Base-by-base conservation (phyloP, 2,888 invertebrate genomes). In the Temnothorax ravouxi region DNA sequence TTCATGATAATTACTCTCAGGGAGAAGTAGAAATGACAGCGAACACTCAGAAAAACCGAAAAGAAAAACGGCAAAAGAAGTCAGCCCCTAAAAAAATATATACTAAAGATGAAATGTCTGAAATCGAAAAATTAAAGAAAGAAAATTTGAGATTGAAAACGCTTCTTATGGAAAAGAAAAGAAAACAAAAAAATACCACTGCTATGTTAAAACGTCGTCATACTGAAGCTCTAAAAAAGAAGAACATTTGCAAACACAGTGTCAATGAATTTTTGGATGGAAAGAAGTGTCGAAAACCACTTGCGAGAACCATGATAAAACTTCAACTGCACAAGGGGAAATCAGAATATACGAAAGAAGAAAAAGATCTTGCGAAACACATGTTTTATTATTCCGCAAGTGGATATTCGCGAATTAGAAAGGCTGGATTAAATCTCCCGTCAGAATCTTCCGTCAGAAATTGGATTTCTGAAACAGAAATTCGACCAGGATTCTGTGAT, bases 201-300 rank as follows among this genome's bases (percentile, higher is more conserved):
- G 62, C 11, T 41, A 62, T 62, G 38, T 62, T 62, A 13, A 1
- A 62, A 62, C 62, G 11, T 62, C 38, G 38, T 15, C 38, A 38
- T 62, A 1, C 4, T 62, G 38, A 38, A 62, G 9, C 11, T 44
- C 3, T 5, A 61, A 62, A 38, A 21, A 62, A 62, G 13, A 62
- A 62, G n/a, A 62, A 38, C 11, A 11, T 62, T 62, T 62, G 38
- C 38, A 62, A 62, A 41, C 38, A 62, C 13, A 41, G 38, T 62
- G n/a, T 62, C 0, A n/a, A 62, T 62, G 38, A 62, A 62, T n/a
- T 62, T 62, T 38, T 38, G n/a, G n/a, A 62, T 62, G 62, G 62
- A 62, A 38, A 62, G n/a, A 62, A 62, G 18, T 62, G 9, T 62
- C 4, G 2, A 62, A 62, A 38, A 38, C 38, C n/a, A n/a, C 9